Evolutionary conservation across 2,113 vertebrate genomes (phyloP), one percentile per base, ranked within the genome.

Genomic region (Alouatta palliata): DNA sequence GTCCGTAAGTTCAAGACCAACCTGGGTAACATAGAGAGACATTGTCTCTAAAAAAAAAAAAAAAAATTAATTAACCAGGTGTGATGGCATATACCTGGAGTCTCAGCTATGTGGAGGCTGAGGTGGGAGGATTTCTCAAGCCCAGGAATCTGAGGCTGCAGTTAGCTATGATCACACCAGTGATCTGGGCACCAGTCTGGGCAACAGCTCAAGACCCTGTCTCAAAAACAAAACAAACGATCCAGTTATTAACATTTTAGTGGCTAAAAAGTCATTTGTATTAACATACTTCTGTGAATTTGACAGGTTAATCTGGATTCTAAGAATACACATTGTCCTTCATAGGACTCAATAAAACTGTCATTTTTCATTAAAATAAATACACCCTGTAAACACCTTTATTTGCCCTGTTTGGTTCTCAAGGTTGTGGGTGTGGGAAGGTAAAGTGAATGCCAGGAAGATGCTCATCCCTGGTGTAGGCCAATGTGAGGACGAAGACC

Each of bases 291-390:
- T 94, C 75, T 86, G 35, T 86, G 58, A 35, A 64, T 80, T n/a
- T 86, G 82, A 85, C 25, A 86, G 56, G 40, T n/a, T 81, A 54
- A 56, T 84, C 47, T 71, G 43, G 30, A 9, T 84, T 90, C 37
- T 97, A 82, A 96, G 89, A 81, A 96, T 35, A 90, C 8, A 16
- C 66, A 17, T 85, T 49, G 82, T 89, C 56, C n/a, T 93, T 43
- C 75, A 40, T 8, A 16, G 16, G 11, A 56, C 37, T n/a, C 86
- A 86, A 37, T 56, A 96, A 94, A 92, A 66, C 32, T 94, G 7
- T 56, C 13, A 47, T 91, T 97, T 71, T 87, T 61, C 43, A 58
- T 87, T 77, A 37, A 76, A 93, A 86, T 80, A 75, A 87, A 76
- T 80, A 71, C 10, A 21, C 54, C 4, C 80, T 66, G 27, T n/a